These are phyloP conservation scores for Baccha elongata DNA, from an alignment of 2,888 invertebrate species.

Conservation along the genomic window DNA sequence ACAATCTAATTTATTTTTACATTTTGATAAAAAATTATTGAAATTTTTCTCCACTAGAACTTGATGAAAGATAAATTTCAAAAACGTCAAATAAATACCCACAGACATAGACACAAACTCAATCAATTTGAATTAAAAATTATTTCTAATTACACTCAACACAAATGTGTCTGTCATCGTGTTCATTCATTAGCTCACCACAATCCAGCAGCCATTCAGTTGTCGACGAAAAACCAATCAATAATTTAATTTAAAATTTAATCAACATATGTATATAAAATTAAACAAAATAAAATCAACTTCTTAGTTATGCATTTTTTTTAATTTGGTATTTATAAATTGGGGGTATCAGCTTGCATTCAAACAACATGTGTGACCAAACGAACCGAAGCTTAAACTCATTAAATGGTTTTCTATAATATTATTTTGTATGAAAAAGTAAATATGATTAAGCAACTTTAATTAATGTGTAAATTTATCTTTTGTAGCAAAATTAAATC, in stretches of 20 bases:
- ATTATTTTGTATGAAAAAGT: no score
- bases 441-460: no score
- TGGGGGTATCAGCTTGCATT: neutral
- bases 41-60: neutral
- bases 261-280: neutral
- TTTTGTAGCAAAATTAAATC: neutral
- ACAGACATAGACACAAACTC: neutral
- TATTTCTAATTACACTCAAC: neutral
- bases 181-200: neutral
- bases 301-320: neutral
- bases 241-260: slow-evolving; percentile 10
- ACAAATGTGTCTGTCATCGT: neutral
- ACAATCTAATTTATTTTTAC: neutral
- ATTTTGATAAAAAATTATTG: neutral
- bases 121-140: slow-evolving; percentile 5
- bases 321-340: neutral
- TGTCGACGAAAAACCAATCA: neutral
- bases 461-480: neutral
- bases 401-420: no score
- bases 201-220: no score
- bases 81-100: neutral
- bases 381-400: neutral
- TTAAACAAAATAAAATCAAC: neutral
- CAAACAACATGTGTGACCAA: no score
- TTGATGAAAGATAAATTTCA: neutral